Evolutionary conservation across 2,888 invertebrate genomes (phyloP).

Genomic region (Stictocephala bisonia): DNA sequence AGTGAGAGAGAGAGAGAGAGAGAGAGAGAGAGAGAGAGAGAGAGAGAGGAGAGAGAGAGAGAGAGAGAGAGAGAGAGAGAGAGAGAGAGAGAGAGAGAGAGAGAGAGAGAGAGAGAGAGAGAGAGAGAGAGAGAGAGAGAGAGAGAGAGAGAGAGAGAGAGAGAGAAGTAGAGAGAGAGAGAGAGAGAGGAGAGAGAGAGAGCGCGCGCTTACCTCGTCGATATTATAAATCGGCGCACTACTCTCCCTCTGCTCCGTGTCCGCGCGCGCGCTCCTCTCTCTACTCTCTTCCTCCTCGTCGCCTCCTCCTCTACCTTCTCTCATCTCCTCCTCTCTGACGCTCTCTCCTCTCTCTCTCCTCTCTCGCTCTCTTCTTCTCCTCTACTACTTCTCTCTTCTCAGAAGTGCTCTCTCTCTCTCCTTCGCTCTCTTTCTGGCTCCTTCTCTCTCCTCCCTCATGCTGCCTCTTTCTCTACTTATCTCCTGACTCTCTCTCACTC

Average conservation of each 20-base stretch:
- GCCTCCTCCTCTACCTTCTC: neutral
- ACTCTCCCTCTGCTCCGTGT: too few relatives aligned
- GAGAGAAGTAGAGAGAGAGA: too few relatives aligned
- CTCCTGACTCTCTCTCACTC: too few relatives aligned
- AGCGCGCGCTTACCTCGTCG: too few relatives aligned
- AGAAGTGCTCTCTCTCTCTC: neutral
- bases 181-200: neutral
- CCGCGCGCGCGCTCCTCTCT: too few relatives aligned
- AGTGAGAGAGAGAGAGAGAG: slow-evolving; percentile 10
- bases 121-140: slow-evolving; percentile 13
- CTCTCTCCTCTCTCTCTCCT: slow-evolving; percentile 4
- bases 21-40: slow-evolving; percentile 13
- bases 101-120: slow-evolving; percentile 13
- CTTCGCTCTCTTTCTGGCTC: neutral
- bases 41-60: slow-evolving; percentile 2
- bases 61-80: neutral
- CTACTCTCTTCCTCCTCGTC: neutral
- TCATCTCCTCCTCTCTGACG: too few relatives aligned
- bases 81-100: slow-evolving; percentile 8
- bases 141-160: slow-evolving; percentile 13
- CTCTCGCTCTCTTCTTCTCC: too few relatives aligned
- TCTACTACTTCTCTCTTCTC: neutral
- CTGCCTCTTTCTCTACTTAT: too few relatives aligned
- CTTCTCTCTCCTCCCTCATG: neutral
- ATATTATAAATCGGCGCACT: too few relatives aligned